Base-by-base conservation (phyloP, 1,140 invertebrate species). In the Halesus radiatus region DNA sequence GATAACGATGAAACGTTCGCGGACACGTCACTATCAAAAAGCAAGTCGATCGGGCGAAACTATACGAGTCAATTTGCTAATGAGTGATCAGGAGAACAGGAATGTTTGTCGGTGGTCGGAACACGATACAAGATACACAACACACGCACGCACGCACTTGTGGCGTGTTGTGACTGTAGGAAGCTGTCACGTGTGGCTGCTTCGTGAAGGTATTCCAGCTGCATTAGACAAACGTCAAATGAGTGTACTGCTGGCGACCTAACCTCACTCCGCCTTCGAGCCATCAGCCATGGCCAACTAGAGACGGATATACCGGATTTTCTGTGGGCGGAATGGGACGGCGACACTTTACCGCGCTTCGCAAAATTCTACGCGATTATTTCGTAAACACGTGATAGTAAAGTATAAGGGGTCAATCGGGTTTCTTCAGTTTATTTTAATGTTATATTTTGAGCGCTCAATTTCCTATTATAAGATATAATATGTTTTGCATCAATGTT, bases 151-250 rank as follows among this genome's bases (percentile, higher is more conserved):
- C 37, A 45, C 10, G 37, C 37, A 45, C 37, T 45, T 45, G 37
- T 45, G 37, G 37, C 37, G 37, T 45, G 37, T 45, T 45, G 37
- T n/a, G n/a, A n/a, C n/a, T n/a, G 13, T 45, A 45, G 37, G 8
- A 8, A 45, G 37, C 10, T 13, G 37, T 45, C 37, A 45, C 37
- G 37, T 45, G 37, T 45, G 37, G 37, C 7, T 8, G 32, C 37
- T 45, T 45, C 37, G 37, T 13, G 8, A 13, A 45, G 37, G 37
- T 45, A 45, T 45, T 45, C 37, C 37, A 7, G 37, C 53, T 72
- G 68, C 52, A 70, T 79, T 20, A 52, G 54, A 32, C 20, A 79
- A 72, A 79, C 58, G 64, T 70, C 77, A 79, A 45, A 62, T 37
- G 26, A 26, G 45, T 66, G 8, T 45, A 13, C 37, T 13, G 37